A percentile compares a stretch with the other conserved stretches of the same genome.
Evolutionary conservation across 2,888 invertebrate genomes (phyloP).

Genomic region (Marasmarcha lunaedactyla): DNA sequence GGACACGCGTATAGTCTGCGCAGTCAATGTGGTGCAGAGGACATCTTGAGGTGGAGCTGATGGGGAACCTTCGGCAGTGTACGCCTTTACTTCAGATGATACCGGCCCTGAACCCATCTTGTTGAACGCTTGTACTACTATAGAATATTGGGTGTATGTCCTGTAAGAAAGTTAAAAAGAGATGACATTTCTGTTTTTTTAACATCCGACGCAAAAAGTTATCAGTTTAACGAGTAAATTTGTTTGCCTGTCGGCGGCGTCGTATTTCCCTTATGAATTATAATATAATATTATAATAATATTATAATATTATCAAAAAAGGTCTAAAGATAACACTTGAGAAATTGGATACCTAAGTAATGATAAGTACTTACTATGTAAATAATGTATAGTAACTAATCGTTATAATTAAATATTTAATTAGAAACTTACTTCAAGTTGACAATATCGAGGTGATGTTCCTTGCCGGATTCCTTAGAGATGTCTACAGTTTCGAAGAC

Average conservation of each 20-base stretch:
- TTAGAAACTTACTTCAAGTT: conserved; percentile 79
- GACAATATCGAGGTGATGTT: conserved; percentile 85
- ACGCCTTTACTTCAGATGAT: conserved; percentile 88
- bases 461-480: conserved; percentile 91
- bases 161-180: too few relatives aligned
- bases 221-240: neutral
- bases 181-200: conserved; percentile 4
- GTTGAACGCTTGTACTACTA: conserved; percentile 95
- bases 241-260: too few relatives aligned
- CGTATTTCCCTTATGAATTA: too few relatives aligned
- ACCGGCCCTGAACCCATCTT: conserved; percentile 93
- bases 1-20: conserved; percentile 92
- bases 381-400: too few relatives aligned
- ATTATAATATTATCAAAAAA: too few relatives aligned
- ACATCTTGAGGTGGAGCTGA: conserved; percentile 94
- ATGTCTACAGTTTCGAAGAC: conserved; percentile 93
- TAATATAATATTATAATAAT: too few relatives aligned
- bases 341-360: too few relatives aligned
- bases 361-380: too few relatives aligned
- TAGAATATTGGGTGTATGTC: conserved; percentile 95
- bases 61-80: conserved; percentile 94
- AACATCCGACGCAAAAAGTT: too few relatives aligned
- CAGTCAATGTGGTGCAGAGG: conserved; percentile 91
- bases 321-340: too few relatives aligned
- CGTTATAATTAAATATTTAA: neutral